A percentile compares a stretch with the other conserved stretches of the same genome.
phyloP scores from a whole-genome alignment of 1,140 invertebrate species.

The Pachypeltis micranthus region DNA sequence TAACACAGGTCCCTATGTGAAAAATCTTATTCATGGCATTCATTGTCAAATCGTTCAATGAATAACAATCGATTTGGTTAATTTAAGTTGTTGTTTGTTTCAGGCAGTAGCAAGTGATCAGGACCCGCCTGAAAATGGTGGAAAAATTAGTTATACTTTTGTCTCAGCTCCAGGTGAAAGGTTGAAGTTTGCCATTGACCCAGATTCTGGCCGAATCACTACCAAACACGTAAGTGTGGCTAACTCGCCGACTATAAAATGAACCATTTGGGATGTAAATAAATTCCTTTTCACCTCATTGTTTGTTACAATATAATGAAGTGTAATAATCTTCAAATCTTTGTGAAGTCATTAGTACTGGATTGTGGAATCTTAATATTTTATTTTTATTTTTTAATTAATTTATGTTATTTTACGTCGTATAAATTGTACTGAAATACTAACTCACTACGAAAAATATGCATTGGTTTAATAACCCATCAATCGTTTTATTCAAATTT shows the following conservation, averaged over 20 bases:
- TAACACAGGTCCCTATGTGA: no score
- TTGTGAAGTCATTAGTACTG: not conserved
- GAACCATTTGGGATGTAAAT: not conserved
- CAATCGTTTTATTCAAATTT: no score
- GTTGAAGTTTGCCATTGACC: slow-evolving; percentile 64
- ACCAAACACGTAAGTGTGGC: slow-evolving; percentile 54
- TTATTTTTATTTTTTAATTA: no score
- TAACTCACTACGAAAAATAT: no score
- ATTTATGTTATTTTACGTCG: no score
- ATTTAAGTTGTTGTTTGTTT: slow-evolving; percentile 29
- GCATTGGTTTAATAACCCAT: no score
- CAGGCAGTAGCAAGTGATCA: slow-evolving; percentile 44
- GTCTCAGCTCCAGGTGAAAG: slow-evolving; percentile 59
- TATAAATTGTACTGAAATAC: no score
- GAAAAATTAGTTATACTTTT: slow-evolving; percentile 64
- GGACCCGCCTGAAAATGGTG: slow-evolving; percentile 58
- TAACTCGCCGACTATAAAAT: slow-evolving; percentile 11
- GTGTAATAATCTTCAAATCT: not conserved
- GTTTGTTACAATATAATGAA: slow-evolving; percentile 7
- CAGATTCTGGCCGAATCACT: slow-evolving; percentile 55
- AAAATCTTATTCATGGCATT: no score
- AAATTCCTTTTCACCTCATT: not conserved
- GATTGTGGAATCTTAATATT: no score
- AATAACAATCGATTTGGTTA: no score
- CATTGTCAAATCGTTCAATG: no score